Evolutionary conservation across 2,113 vertebrate species (phyloP).

Genomic region (Lasiurus cinereus): DNA sequence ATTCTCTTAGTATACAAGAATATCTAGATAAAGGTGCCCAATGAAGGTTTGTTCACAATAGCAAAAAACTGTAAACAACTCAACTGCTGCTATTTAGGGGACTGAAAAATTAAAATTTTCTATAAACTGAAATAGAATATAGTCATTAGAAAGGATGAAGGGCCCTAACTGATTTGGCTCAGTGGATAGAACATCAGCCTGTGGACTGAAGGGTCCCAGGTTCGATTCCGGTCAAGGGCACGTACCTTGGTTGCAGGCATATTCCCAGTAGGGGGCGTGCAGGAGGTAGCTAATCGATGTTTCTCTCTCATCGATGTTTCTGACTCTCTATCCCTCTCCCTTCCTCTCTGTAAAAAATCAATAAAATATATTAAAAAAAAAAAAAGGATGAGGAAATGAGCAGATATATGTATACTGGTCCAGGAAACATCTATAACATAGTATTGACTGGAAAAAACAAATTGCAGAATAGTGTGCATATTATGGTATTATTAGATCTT

Average conservation of each 20-base stretch:
- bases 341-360: too few relatives aligned
- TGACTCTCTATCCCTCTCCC: too few relatives aligned
- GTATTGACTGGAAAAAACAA: neutral
- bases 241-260: too few relatives aligned
- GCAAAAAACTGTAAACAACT: constrained; percentile 16
- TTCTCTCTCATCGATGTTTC: too few relatives aligned
- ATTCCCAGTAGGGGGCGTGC: too few relatives aligned
- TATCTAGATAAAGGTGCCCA: neutral
- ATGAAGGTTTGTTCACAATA: neutral
- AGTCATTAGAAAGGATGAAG: neutral
- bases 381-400: neutral
- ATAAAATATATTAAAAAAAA: too few relatives aligned
- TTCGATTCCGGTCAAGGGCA: too few relatives aligned
- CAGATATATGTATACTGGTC: neutral
- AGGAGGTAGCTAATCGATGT: too few relatives aligned
- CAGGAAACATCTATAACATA: neutral
- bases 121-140: neutral
- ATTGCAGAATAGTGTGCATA: neutral
- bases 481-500: neutral
- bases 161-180: too few relatives aligned
- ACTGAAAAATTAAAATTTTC: neutral
- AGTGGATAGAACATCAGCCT: too few relatives aligned
- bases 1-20: neutral
- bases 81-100: neutral
- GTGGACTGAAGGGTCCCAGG: too few relatives aligned